A percentile compares a stretch with the other conserved stretches of the same genome.
phyloP scores from a whole-genome alignment of 2,888 invertebrate species.

The Drosophila phalerata region DNA sequence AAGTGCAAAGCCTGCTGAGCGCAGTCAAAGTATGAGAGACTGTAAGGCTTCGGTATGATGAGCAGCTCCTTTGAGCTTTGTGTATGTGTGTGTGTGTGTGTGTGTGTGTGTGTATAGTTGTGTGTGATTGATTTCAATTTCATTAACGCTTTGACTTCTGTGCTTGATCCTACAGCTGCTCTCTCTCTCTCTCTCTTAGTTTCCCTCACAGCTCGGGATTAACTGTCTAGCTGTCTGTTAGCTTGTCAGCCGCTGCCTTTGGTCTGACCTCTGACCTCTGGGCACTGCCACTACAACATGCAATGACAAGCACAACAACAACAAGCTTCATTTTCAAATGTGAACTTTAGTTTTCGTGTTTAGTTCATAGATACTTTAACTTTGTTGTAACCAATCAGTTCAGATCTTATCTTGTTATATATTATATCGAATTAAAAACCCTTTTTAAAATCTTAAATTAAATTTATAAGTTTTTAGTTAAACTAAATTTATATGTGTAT shows the following conservation, averaged over 20 bases:
- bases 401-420: too few species aligned
- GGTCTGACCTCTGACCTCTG: constrained; percentile 42
- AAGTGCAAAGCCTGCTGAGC: constrained; percentile 4
- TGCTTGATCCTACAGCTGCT: constrained; percentile 2
- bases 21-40: constrained; percentile 17
- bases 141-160: constrained; percentile 70
- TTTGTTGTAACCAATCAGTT: neutral
- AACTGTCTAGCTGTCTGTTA: constrained; percentile 44
- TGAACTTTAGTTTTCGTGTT: neutral
- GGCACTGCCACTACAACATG: constrained; percentile 25
- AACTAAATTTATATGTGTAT: too few species aligned
- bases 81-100: neutral
- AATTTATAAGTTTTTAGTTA: too few species aligned
- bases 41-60: constrained; percentile 9
- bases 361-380: neutral
- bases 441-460: too few species aligned
- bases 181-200: neutral
- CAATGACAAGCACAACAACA: constrained; percentile 35
- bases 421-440: too few species aligned
- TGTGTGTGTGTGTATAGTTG: neutral
- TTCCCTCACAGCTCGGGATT: constrained; percentile 1
- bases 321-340: neutral
- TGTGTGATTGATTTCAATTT: constrained; percentile 75
- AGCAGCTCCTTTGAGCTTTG: constrained; percentile 27
- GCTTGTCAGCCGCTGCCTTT: constrained; percentile 48